Conservation (phyloP, 2,797 vertebrate species). For the Euthynnus affinis region DNA sequence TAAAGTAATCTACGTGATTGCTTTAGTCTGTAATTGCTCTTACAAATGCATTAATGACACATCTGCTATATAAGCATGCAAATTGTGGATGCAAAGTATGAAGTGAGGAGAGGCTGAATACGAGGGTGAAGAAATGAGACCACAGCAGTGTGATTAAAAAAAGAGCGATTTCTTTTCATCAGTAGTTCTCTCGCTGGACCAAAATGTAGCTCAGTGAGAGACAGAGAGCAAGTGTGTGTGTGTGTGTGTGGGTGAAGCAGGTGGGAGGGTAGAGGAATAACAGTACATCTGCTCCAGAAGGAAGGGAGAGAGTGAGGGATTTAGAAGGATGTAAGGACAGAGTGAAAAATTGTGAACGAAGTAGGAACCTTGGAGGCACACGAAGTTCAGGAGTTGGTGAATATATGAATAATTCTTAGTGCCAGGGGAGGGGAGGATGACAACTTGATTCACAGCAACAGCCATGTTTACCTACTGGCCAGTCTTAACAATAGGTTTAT, state of each 20-base stretch:
- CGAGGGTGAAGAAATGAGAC: slow-evolving; percentile 52
- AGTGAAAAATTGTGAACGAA: slow-evolving; percentile 47
- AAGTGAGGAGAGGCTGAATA: not conserved
- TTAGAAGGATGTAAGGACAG: slow-evolving; percentile 48
- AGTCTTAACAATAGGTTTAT: slow-evolving; percentile 28
- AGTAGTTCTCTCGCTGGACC: slow-evolving; percentile 57
- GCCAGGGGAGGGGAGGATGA: slow-evolving; percentile 22
- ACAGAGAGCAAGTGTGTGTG: slow-evolving; percentile 66
- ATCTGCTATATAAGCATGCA: slow-evolving; percentile 33
- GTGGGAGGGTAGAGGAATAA: slow-evolving; percentile 81
- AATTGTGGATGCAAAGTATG: slow-evolving; percentile 28
- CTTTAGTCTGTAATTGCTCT: slow-evolving; percentile 15
- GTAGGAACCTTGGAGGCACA: slow-evolving; percentile 32
- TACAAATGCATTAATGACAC: slow-evolving; percentile 37
- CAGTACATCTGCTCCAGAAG: slow-evolving; percentile 74
- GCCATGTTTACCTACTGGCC: not conserved
- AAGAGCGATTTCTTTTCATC: slow-evolving; percentile 67
- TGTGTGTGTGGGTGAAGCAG: slow-evolving; percentile 79
- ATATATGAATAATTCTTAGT: slow-evolving; percentile 53
- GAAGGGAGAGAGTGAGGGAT: slow-evolving; percentile 34
- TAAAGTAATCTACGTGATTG: slow-evolving; percentile 15
- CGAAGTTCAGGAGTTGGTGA: slow-evolving; percentile 46
- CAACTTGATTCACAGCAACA: slow-evolving; percentile 47
- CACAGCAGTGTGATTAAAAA: slow-evolving; percentile 63
- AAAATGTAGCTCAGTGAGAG: slow-evolving; percentile 63